Evolutionary conservation across 2,797 vertebrate genomes (phyloP).

Genomic region (Phoeniculus purpureus): DNA sequence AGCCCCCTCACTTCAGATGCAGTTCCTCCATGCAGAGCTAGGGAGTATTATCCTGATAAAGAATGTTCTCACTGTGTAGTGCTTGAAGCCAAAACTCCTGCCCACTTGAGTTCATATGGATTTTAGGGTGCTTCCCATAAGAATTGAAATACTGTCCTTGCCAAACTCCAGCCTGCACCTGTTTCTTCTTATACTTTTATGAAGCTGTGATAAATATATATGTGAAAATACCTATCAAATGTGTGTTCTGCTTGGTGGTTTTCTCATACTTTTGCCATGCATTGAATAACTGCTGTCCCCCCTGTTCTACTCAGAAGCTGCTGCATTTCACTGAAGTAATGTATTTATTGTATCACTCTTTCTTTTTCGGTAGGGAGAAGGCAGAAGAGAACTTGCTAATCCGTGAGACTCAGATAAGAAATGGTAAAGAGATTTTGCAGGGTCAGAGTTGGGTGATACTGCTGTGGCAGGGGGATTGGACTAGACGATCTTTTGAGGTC

Average conservation of each 20-base stretch:
- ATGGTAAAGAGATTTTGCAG: slow-evolving; percentile 73
- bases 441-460: neutral
- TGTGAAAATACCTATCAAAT: neutral
- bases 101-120: neutral
- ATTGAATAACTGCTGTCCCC: neutral
- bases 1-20: neutral
- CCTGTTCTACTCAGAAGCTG: neutral
- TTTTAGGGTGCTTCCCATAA: neutral
- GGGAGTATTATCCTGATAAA: neutral
- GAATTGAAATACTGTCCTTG: neutral
- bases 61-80: neutral
- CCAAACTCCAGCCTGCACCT: neutral
- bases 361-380: slow-evolving; percentile 72
- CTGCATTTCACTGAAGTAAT: neutral
- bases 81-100: neutral
- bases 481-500: too few relatives aligned
- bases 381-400: slow-evolving; percentile 76
- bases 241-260: neutral
- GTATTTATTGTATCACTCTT: neutral
- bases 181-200: neutral
- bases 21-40: neutral
- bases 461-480: too few relatives aligned
- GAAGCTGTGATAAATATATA: neutral
- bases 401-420: slow-evolving; percentile 74
- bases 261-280: neutral